A percentile compares a stretch with the other conserved stretches of the same genome.
Conservation (phyloP, 64 coral and sea anemone genomes). For the Actinia tenebrosa region DNA sequence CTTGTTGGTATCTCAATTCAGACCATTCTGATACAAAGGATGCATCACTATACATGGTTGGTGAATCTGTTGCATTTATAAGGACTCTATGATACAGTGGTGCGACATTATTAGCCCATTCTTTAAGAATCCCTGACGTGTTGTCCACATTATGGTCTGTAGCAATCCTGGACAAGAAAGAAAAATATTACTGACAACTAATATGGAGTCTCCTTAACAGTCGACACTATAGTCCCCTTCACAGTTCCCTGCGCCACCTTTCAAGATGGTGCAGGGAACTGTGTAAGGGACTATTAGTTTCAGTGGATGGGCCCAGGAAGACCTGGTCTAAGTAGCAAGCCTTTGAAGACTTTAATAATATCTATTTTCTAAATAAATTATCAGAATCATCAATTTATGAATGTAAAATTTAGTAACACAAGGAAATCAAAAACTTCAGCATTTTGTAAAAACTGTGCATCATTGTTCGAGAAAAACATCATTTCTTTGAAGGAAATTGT, state of each 20-base stretch:
- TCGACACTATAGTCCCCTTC: too few relatives aligned
- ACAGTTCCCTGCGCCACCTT: too few relatives aligned
- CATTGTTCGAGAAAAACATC: background rate
- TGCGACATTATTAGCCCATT: constrained; percentile 73
- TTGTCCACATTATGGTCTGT: constrained; percentile 93
- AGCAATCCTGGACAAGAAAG: constrained; percentile 53
- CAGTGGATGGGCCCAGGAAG: too few relatives aligned
- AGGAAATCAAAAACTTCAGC: background rate
- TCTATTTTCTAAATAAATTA: background rate
- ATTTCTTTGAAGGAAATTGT: background rate
- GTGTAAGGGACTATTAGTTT: too few relatives aligned
- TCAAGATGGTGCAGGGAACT: too few relatives aligned
- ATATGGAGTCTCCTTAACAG: too few relatives aligned
- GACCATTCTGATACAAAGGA: constrained; percentile 56
- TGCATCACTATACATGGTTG: constrained; percentile 51
- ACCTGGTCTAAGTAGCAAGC: too few relatives aligned
- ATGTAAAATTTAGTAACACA: background rate
- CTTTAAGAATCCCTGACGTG: constrained; percentile 64
- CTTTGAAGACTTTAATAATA: too few relatives aligned
- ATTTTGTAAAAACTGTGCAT: background rate
- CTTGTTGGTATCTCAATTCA: constrained; percentile 47
- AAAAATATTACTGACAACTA: background rate
- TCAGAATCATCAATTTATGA: background rate
- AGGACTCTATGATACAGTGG: constrained; percentile 78
- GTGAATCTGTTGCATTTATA: constrained; percentile 62